Evolutionary conservation across 2,113 vertebrate genomes (phyloP).

Genomic region (Corythoichthys intestinalis): DNA sequence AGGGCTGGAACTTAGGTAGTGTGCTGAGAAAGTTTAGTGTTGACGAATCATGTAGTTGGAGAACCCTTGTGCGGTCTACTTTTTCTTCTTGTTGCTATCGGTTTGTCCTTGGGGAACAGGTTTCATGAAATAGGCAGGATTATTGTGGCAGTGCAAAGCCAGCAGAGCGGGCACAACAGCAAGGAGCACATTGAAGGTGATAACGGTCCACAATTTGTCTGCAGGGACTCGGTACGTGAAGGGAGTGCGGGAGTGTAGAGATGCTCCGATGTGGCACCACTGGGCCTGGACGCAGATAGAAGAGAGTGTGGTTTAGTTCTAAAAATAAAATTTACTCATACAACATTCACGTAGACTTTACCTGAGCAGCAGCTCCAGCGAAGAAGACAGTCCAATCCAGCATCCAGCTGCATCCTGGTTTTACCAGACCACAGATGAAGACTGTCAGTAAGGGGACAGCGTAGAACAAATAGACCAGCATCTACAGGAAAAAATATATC

Average conservation of each 20-base stretch:
- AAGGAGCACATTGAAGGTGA: constrained; percentile 76
- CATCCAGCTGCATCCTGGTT: constrained; percentile 88
- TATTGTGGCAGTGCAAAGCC: constrained; percentile 75
- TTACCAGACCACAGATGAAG: constrained; percentile 74
- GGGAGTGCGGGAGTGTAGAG: constrained; percentile 82
- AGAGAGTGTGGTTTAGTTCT: background rate
- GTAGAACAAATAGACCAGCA: constrained; percentile 88
- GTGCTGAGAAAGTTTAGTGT: constrained; percentile 5
- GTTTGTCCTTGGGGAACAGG: constrained; percentile 18
- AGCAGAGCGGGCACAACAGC: constrained; percentile 72
- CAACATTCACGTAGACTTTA: constrained; percentile 39
- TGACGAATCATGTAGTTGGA: constrained; percentile 16
- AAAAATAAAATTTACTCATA: background rate
- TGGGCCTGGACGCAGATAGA: constrained; percentile 73
- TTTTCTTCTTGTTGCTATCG: constrained; percentile 72
- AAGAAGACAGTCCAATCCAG: constrained; percentile 84
- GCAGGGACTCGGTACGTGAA: constrained; percentile 89
- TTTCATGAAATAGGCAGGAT: constrained; percentile 77
- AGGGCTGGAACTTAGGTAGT: constrained; percentile 20
- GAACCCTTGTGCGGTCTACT: constrained; percentile 56
- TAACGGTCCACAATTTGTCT: constrained; percentile 73
- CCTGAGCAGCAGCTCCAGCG: constrained; percentile 86
- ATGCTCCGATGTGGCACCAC: constrained; percentile 86
- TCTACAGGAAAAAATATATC: constrained; percentile 64
- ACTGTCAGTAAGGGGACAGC: constrained; percentile 76